Evolutionary conservation across 2,888 invertebrate species (phyloP).

Genomic region (Hypselothyrea guttata): DNA sequence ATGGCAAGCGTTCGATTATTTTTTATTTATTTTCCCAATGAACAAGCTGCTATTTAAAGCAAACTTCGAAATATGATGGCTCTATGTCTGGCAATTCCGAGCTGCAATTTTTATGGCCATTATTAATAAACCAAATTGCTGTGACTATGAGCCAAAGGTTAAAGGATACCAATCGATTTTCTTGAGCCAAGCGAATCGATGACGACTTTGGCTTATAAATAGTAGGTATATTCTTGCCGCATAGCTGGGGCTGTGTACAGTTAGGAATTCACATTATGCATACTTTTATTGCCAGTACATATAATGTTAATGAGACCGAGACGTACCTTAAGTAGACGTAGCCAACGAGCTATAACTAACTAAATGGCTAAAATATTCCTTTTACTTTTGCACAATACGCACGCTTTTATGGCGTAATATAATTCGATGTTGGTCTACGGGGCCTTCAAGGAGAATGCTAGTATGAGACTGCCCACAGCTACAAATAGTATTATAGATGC

Average conservation of each 20-base stretch:
- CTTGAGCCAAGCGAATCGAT: not conserved
- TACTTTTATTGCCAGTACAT: constrained; percentile 34
- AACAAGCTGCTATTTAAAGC: too few species aligned
- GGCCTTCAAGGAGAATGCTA: constrained; percentile 17
- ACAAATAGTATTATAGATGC: constrained; percentile 27
- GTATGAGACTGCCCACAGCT: constrained; percentile 2
- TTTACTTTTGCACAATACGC: constrained; percentile 24
- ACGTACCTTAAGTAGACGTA: not conserved
- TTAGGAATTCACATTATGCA: constrained; percentile 42
- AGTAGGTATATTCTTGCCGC: not conserved
- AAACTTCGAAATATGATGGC: too few species aligned
- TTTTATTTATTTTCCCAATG: too few species aligned
- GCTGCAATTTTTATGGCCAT: too few species aligned
- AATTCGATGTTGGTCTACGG: constrained; percentile 44
- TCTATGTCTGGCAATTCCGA: too few species aligned
- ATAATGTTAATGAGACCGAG: constrained; percentile 27
- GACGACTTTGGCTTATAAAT: constrained; percentile 4
- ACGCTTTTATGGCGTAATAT: constrained; percentile 59
- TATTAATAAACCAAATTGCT: constrained; percentile 1
- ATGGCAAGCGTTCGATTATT: too few species aligned
- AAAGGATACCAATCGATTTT: too few species aligned
- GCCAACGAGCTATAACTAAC: constrained; percentile 40
- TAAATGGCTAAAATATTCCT: constrained; percentile 31
- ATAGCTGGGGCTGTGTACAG: constrained; percentile 1
- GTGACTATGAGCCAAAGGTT: too few species aligned